These are phyloP conservation scores for Arrhopalites spinosus DNA, from an alignment of 2,888 invertebrate genomes.

Conservation along the genomic window DNA sequence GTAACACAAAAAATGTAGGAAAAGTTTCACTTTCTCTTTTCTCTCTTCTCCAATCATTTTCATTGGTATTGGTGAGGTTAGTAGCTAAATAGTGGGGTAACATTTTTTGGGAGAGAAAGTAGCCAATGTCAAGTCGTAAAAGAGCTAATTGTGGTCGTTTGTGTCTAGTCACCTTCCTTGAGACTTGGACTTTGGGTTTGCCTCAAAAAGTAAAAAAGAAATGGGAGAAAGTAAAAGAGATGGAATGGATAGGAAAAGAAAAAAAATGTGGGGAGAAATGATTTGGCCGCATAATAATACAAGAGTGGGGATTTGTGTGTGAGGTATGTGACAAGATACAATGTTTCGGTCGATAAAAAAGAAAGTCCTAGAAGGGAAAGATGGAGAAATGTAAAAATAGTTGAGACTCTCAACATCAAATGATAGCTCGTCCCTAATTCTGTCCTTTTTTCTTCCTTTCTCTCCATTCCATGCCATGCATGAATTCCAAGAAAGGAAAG, in stretches of 20 bases:
- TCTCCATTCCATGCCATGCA: background rate
- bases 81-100: no score
- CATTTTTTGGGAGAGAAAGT: no score
- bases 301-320: background rate
- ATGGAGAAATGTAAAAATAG: no score
- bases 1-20: no score
- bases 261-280: background rate
- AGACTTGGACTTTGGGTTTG: no score
- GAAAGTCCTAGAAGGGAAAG: background rate
- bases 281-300: constrained; percentile 3
- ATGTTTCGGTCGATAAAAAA: constrained; percentile 3
- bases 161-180: no score
- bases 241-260: background rate
- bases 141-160: no score
- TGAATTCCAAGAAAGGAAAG: background rate
- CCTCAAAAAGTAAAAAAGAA: background rate
- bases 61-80: no score
- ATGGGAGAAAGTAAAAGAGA: background rate
- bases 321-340: background rate
- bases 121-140: no score
- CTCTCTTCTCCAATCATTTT: no score
- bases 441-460: background rate
- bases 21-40: no score
- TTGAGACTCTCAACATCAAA: background rate
- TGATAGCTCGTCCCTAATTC: constrained; percentile 1